Evolutionary conservation across 2,113 vertebrate genomes (phyloP).

Genomic region (Sylvietta virens): DNA sequence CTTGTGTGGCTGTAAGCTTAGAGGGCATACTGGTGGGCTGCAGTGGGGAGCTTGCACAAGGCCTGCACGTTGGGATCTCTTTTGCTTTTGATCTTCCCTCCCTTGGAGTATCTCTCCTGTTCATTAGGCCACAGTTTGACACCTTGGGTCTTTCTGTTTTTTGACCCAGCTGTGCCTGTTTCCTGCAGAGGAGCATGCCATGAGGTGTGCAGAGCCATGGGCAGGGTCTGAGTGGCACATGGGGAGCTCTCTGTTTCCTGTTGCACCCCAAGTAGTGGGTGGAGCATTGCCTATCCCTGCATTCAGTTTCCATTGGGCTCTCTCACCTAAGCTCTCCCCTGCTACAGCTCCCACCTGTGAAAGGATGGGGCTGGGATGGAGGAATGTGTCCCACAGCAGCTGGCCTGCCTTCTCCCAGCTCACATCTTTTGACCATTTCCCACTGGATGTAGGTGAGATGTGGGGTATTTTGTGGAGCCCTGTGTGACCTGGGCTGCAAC

Average conservation of each 20-base stretch:
- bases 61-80: not conserved
- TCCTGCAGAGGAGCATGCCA: slow-evolving; percentile 57
- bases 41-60: accelerated
- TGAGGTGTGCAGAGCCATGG: slow-evolving; percentile 4
- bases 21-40: not conserved
- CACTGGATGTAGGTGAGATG: not conserved
- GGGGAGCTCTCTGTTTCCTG: not conserved
- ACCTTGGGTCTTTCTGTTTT: slow-evolving; percentile 45
- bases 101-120: not conserved
- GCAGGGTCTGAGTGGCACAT: not conserved
- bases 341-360: not conserved
- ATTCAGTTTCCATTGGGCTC: accelerated
- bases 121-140: not conserved
- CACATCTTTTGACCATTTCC: not conserved
- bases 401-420: not conserved
- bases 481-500: not conserved
- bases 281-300: not conserved
- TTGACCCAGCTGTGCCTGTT: slow-evolving; percentile 31
- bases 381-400: not conserved
- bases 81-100: not conserved
- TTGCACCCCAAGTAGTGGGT: not conserved
- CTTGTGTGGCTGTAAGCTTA: not conserved
- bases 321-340: not conserved
- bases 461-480: not conserved
- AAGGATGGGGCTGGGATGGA: not conserved